Evolutionary conservation across 2,888 invertebrate genomes (phyloP).

Genomic region (Pharmacophagus antenor): DNA sequence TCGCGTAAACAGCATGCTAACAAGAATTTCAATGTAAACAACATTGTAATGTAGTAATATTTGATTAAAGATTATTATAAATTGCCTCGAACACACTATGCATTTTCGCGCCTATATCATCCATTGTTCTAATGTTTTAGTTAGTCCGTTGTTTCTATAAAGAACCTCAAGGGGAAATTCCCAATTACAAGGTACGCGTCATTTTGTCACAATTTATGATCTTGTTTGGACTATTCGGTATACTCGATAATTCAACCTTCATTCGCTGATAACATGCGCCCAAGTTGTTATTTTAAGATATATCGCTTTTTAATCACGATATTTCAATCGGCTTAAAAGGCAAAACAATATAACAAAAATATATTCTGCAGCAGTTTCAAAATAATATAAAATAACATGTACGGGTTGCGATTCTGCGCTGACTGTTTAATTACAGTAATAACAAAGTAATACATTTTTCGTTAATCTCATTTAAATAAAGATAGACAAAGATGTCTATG

Average conservation of each 20-base stretch:
- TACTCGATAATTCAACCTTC: conserved; percentile 23
- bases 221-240: conserved; percentile 21
- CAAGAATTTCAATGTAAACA: conserved; percentile 23
- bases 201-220: conserved; percentile 23
- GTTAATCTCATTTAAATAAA: neutral
- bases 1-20: conserved; percentile 6
- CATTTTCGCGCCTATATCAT: neutral
- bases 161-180: conserved; percentile 16
- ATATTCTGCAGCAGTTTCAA: no score
- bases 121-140: conserved; percentile 18
- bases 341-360: no score
- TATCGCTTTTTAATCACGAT: conserved; percentile 12
- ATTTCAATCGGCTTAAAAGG: conserved; percentile 10
- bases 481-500: neutral
- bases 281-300: conserved; percentile 16
- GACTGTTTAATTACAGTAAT: no score
- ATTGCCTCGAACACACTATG: neutral
- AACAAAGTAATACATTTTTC: neutral
- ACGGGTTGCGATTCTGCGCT: no score
- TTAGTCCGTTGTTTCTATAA: conserved; percentile 1
- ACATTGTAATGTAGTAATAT: conserved; percentile 1
- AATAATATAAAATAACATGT: no score
- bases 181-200: conserved; percentile 9
- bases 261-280: conserved; percentile 19
- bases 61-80: conserved; percentile 4